Conservation (phyloP, 2,113 vertebrate genomes). For the Synchiropus splendidus region DNA sequence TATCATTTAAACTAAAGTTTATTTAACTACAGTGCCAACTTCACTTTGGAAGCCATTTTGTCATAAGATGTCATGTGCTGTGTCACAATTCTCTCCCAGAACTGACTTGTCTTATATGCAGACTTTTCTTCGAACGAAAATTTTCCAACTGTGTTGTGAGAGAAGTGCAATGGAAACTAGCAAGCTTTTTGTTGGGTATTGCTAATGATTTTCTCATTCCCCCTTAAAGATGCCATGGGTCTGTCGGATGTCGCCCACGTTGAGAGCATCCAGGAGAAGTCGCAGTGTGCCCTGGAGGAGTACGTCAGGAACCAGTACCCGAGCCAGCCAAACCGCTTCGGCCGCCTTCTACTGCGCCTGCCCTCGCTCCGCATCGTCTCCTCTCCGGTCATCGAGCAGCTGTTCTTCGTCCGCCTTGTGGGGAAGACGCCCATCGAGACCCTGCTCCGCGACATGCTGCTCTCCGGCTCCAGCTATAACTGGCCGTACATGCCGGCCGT, state of each 20-base stretch:
- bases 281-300: constrained; percentile 80
- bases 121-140: too few species aligned
- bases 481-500: constrained; percentile 78
- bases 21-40: too few species aligned
- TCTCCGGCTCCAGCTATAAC: constrained; percentile 78
- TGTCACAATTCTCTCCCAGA: too few species aligned
- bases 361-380: constrained; percentile 79
- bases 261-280: constrained; percentile 81
- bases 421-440: constrained; percentile 86
- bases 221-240: constrained; percentile 70
- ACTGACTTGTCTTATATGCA: too few species aligned
- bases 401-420: constrained; percentile 80
- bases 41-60: too few species aligned
- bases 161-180: too few species aligned
- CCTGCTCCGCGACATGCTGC: constrained; percentile 80
- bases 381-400: constrained; percentile 79
- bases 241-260: constrained; percentile 76
- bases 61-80: too few species aligned
- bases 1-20: too few species aligned
- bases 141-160: too few species aligned
- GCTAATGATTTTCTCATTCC: constrained; percentile 2
- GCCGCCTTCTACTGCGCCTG: constrained; percentile 76
- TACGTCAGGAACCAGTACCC: constrained; percentile 80
- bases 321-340: constrained; percentile 76
- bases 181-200: too few species aligned